Evolutionary conservation across 1,140 invertebrate genomes (phyloP), one percentile per base, ranked within the genome.

Genomic region (Acromyrmex charruanus): DNA sequence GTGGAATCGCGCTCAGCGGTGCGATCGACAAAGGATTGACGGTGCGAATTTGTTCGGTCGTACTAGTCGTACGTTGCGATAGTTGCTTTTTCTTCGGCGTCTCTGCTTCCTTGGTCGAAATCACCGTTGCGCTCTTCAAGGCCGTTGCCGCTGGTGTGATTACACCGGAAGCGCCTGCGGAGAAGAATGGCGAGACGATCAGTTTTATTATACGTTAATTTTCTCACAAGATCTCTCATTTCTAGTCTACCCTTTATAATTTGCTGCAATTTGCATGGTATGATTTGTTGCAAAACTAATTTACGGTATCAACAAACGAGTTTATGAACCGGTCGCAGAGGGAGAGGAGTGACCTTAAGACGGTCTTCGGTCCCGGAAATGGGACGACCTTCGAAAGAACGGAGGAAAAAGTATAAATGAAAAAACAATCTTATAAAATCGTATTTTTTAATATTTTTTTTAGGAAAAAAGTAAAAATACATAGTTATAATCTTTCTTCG

Each of bases 311-410:
- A n/a, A 63, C 55, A 1, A 69, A 55, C 77, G 31, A 79, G 21
- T 79, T 66, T 79, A n/a, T 31, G 74, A 85, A 55, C 82, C 72
- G 21, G 31, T 85, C 44, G 82, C 35, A 49, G 44, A 25, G 21
- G n/a, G 58, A 28, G 51, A 55, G 55, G 71, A 25, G n/a, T 21
- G 85, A 87, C 90, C 90, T 90, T 75, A 86, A 44, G 80, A 21
- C 71, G 89, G 77, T 80, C 87, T 16, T 88, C 77, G 81, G 72
- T 65, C 88, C 89, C 88, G 91, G 91, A 93, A 93, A 82, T 86
- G 21, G 12, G 16, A 28, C 71, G 92, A 82, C 89, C 92, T 92
- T 92, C 89, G 49, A 0, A 65, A 69, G 65, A 68, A 58, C 71
- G 31, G 31, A 0, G 61, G 14, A 51, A 72, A 39, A 61, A 59